Base-by-base conservation (phyloP, 2,113 vertebrate genomes). In the Centropus bengalensis region DNA sequence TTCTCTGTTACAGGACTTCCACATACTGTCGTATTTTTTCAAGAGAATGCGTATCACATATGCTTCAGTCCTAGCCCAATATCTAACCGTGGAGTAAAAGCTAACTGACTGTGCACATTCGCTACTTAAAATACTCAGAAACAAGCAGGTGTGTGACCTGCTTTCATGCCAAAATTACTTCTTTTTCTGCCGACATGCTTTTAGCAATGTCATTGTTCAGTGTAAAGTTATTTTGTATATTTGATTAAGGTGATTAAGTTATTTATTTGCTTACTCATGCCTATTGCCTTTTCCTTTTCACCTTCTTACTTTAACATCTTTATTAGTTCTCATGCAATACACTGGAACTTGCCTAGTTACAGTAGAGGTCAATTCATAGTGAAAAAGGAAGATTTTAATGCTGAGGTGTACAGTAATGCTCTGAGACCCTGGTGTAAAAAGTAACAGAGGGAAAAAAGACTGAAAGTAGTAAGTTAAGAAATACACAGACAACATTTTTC, bases 81-180 rank as follows among this genome's bases (percentile, higher is more conserved):
- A 71, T 33, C 38, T 82, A 67, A 89, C 58, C 58, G 92, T 54
- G 32, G 27, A 74, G 85, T 38, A 85, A 93, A 95, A 96, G 67
- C 45, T 64, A 89, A 87, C 74, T 47, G 69, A 77, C 70, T 93
- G 91, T 62, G 88, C 81, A 83, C 49, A 68, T 20, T 64, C 58
- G 32, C 38, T 96, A 92, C 59, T 89, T 93, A 95, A 94, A 96
- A 73, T 15, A 51, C 44, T 70, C 94, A 78, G 88, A 94, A 66
- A 86, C 94, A 96, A 96, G 73, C 64, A 93, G 82, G 96, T 91
- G 86, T 2, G 0, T 88, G 88, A 97, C 86, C 89, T 95, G 85
- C 77, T 89, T 96, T 92, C 89, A 75, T 52, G 78, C 23, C 86
- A 86, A 94, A 75, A 51, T 10, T 9, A 68, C 12, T 67, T 81